Evolutionary conservation across 2,888 invertebrate genomes (phyloP).

Genomic region (Rhodophaea formosa): DNA sequence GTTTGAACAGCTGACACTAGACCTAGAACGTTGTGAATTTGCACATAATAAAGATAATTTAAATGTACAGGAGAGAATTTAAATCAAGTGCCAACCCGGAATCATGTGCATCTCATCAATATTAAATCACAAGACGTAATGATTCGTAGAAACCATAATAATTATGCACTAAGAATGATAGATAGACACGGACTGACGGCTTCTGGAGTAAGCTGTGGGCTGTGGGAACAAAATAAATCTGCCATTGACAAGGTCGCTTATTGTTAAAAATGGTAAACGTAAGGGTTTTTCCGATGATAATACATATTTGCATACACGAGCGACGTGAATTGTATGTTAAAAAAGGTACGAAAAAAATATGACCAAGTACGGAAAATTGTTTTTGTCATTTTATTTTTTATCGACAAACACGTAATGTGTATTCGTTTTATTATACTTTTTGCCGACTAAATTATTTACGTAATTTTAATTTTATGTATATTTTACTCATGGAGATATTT

Average conservation of each 20-base stretch:
- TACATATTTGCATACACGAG: conserved; percentile 16
- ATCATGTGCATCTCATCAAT: conserved; percentile 45
- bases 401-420: no score
- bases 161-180: conserved; percentile 35
- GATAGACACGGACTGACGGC: conserved; percentile 35
- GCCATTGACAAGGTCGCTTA: conserved; percentile 54
- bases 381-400: background rate
- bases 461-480: no score
- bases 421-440: no score
- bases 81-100: conserved; percentile 46
- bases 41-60: background rate
- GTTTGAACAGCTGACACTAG: no score
- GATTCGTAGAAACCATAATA: conserved; percentile 58
- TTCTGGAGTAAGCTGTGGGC: conserved; percentile 26
- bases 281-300: conserved; percentile 39
- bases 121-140: conserved; percentile 42
- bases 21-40: background rate
- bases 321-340: conserved; percentile 4
- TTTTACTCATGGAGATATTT: no score
- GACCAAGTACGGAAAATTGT: background rate
- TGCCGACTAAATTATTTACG: no score
- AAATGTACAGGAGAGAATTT: conserved; percentile 25
- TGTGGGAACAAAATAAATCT: conserved; percentile 71
- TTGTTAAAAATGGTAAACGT: conserved; percentile 47
- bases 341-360: background rate